Evolutionary conservation across 2,797 vertebrate species (phyloP), one percentile per base, ranked within the genome.

Genomic region (Podargus strigoides): DNA sequence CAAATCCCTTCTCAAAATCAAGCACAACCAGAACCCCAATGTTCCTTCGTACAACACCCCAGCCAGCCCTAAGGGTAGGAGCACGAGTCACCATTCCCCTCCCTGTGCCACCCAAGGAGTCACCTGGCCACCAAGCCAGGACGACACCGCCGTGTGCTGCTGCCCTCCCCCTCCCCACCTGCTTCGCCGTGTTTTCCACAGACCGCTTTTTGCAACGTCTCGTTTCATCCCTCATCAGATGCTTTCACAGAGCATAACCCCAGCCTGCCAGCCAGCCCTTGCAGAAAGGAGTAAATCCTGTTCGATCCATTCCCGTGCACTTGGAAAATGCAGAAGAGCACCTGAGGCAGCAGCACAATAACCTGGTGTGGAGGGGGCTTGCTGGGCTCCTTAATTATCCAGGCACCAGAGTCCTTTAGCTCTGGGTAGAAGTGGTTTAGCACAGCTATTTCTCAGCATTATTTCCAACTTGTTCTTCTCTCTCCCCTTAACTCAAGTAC

Each of bases 261-360:
- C 13, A 4, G 74, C 37, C 90, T 66, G 84, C 81, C 94, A 94
- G 88, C 30, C 84, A 76, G 89, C 90, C 86, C 94, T 73, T 24
- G 79, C 87, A 88, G 95, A 88, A 89, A 86, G 90, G 89, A 88
- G 79, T 68, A 88, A 94, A 95, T 91, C 95, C 93, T 47, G 66
- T 86, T 86, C 90, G 91, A 95, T 94, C 87, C 87, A 19, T 90
- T 36, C 75, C 84, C 21, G 34, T 37, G 82, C 87, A 58, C 83
- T 92, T 70, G 46, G 53, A 59, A 86, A 91, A 78, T 24, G 58
- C n/a, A 46, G 90, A 63, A 77, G 19, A 80, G 69, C 76, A 94
- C 41, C 37, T 41, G 62, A 42, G 59, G 82, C 75, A 62, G 23
- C 50, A 72, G 74, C 73, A 83, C 79, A 81, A 89, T 34, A 85